A percentile compares a stretch with the other conserved stretches of the same genome.
phyloP scores from a whole-genome alignment of 2,888 invertebrate genomes.

The Caenorhabditis sp. region DNA sequence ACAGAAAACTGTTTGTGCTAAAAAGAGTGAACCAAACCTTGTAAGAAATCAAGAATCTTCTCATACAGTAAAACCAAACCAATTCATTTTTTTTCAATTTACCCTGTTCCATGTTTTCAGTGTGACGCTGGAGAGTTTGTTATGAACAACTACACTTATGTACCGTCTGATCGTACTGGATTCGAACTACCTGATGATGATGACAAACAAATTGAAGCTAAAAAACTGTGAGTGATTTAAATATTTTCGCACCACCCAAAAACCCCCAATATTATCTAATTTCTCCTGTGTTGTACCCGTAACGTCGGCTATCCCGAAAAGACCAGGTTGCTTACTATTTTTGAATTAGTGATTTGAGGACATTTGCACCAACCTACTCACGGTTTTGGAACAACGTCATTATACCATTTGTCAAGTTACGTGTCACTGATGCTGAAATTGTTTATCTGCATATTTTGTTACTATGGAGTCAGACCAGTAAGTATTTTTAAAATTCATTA shows the following conservation, averaged over 20 bases:
- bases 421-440: slow-evolving; percentile 65
- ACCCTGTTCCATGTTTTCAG: no score
- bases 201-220: slow-evolving; percentile 51
- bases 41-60: no score
- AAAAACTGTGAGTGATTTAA: slow-evolving; percentile 47
- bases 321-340: slow-evolving; percentile 5
- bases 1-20: no score
- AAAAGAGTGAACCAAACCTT: no score
- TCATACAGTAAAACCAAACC: no score
- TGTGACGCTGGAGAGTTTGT: slow-evolving; percentile 57
- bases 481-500: slow-evolving; percentile 4
- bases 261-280: background rate
- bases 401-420: slow-evolving; percentile 56
- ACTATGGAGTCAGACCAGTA: slow-evolving; percentile 59
- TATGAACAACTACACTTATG: slow-evolving; percentile 68
- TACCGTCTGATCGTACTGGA: slow-evolving; percentile 60
- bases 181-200: slow-evolving; percentile 63
- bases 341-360: slow-evolving; percentile 49
- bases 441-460: slow-evolving; percentile 64
- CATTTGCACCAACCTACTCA: slow-evolving; percentile 62
- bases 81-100: no score
- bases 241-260: background rate
- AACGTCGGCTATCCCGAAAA: slow-evolving; percentile 36
- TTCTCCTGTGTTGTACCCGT: slow-evolving; percentile 38
- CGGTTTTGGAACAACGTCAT: slow-evolving; percentile 64